phyloP scores from a whole-genome alignment of 2,888 invertebrate genomes.

The Chrysotoxum bicinctum region DNA sequence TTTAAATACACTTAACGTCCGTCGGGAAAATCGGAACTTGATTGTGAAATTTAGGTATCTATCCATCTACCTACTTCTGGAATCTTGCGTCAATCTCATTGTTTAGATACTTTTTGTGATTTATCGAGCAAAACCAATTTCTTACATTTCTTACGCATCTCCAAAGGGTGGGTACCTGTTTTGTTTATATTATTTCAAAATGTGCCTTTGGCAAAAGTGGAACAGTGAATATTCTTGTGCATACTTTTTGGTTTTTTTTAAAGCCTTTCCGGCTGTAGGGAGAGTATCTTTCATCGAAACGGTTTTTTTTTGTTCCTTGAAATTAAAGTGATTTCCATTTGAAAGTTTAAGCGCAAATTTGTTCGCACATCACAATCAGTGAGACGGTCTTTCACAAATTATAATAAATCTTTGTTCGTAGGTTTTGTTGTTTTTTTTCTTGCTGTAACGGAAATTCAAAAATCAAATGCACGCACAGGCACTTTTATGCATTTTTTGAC shows the following conservation, averaged over 20 bases:
- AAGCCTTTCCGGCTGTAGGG: slow-evolving; percentile 6
- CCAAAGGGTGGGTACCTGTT: not conserved
- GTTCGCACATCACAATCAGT: slow-evolving; percentile 21
- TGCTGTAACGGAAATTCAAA: slow-evolving; percentile 62
- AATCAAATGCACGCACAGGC: slow-evolving; percentile 69
- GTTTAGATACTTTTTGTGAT: slow-evolving; percentile 39
- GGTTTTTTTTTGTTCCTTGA: not conserved
- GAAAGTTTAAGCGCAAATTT: slow-evolving; percentile 27
- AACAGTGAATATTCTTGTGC: not conserved
- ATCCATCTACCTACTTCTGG: not conserved
- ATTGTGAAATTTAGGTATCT: slow-evolving; percentile 28
- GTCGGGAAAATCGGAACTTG: slow-evolving; percentile 42
- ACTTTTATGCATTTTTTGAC: slow-evolving; percentile 30
- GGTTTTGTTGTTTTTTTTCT: not conserved
- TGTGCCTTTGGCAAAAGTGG: not conserved
- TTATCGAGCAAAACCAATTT: not conserved
- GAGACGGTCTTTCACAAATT: not conserved
- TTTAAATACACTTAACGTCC: slow-evolving; percentile 7
- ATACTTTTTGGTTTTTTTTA: not conserved
- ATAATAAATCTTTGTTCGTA: slow-evolving; percentile 9
- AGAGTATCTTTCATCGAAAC: slow-evolving; percentile 7
- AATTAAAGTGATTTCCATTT: slow-evolving; percentile 10
- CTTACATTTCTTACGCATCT: not conserved
- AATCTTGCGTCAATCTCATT: slow-evolving; percentile 18
- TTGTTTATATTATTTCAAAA: slow-evolving; percentile 8